Evolutionary conservation across 2,888 invertebrate species (phyloP).

Genomic region (Drosophila anceps): DNA sequence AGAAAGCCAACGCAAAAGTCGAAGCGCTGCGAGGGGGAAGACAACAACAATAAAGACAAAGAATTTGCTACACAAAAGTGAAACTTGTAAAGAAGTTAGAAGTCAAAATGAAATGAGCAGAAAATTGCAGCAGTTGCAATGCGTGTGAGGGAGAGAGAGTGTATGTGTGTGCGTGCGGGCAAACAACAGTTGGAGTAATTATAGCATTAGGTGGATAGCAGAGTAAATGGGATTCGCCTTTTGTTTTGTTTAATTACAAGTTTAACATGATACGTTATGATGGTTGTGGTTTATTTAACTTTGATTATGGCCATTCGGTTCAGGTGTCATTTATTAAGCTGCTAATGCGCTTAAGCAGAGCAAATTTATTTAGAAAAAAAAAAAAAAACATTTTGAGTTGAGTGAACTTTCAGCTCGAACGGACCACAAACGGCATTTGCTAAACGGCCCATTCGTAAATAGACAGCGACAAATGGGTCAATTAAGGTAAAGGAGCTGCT

Average conservation of each 20-base stretch:
- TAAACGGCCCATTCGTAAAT: constrained; percentile 71
- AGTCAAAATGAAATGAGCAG: constrained; percentile 45
- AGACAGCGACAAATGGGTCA: constrained; percentile 67
- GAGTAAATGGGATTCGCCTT: neutral
- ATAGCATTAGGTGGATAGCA: constrained; percentile 28
- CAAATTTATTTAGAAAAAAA: neutral
- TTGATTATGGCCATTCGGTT: constrained; percentile 25
- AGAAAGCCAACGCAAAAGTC: constrained; percentile 35
- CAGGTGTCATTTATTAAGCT: constrained; percentile 23
- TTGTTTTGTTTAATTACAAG: constrained; percentile 50
- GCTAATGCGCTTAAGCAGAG: constrained; percentile 24
- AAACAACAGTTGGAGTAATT: constrained; percentile 38
- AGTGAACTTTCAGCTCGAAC: constrained; percentile 56
- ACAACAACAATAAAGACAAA: constrained; percentile 38
- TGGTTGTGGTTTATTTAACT: constrained; percentile 41
- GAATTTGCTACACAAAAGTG: constrained; percentile 67
- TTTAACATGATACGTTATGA: constrained; percentile 30
- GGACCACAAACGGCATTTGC: constrained; percentile 68
- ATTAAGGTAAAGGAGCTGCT: constrained; percentile 23
- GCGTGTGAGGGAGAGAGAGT: neutral
- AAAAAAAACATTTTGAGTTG: constrained; percentile 11
- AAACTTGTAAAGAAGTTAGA: constrained; percentile 60
- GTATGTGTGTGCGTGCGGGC: constrained; percentile 12
- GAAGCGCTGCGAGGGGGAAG: neutral
- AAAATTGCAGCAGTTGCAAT: constrained; percentile 22